A percentile compares a stretch with the other conserved stretches of the same genome.
Conservation (phyloP, 2,888 invertebrate genomes). For the Aethes cnicana region DNA sequence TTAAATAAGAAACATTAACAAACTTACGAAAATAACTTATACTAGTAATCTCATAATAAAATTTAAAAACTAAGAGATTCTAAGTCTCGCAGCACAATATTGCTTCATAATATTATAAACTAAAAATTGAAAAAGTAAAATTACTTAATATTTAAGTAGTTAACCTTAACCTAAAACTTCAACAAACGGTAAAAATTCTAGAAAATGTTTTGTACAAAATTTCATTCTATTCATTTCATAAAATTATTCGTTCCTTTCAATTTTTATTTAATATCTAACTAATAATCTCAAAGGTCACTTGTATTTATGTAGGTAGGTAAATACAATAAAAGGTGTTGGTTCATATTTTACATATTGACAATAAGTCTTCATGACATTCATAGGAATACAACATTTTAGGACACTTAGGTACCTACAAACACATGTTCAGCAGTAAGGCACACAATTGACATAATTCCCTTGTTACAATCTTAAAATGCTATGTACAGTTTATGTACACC, state of each 20-base stretch:
- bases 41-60: slow-evolving; percentile 76
- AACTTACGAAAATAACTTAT: slow-evolving; percentile 45
- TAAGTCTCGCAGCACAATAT: slow-evolving; percentile 49
- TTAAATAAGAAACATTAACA: slow-evolving; percentile 73
- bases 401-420: slow-evolving; percentile 27
- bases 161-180: slow-evolving; percentile 47
- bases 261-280: slow-evolving; percentile 42
- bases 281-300: slow-evolving; percentile 68
- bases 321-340: no score
- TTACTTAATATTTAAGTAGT: slow-evolving; percentile 38
- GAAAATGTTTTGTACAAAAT: slow-evolving; percentile 62
- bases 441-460: slow-evolving; percentile 41
- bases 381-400: slow-evolving; percentile 7
- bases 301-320: no score
- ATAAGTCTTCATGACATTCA: slow-evolving; percentile 7
- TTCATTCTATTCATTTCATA: slow-evolving; percentile 50
- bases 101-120: slow-evolving; percentile 48
- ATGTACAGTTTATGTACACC: slow-evolving; percentile 29
- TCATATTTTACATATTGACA: no score
- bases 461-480: slow-evolving; percentile 34
- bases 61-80: slow-evolving; percentile 70
- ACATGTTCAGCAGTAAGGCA: slow-evolving; percentile 47
- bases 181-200: slow-evolving; percentile 72
- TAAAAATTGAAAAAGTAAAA: slow-evolving; percentile 38
- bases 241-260: slow-evolving; percentile 1